These are phyloP conservation scores for Thryonomys swinderianus DNA, from an alignment of 2,113 vertebrate genomes.

Conservation along the genomic window DNA sequence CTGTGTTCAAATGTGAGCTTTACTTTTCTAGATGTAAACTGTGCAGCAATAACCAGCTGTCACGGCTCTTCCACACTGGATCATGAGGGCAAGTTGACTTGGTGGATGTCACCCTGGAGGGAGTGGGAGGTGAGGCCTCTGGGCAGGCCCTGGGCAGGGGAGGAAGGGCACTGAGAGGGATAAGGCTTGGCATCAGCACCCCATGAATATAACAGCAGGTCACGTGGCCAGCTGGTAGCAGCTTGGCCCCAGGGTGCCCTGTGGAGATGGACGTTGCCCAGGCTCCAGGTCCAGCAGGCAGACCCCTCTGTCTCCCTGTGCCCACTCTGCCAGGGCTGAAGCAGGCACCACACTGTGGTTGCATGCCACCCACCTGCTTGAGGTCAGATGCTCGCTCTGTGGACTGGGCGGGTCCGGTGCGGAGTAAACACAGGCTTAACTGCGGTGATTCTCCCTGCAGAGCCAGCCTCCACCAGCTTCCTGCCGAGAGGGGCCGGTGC, in stretches of 20 bases:
- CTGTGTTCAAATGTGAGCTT: neutral
- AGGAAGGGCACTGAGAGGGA: neutral
- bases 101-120: neutral
- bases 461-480: conserved; percentile 59
- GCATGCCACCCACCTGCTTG: rapidly evolving
- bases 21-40: neutral
- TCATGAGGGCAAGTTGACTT: neutral
- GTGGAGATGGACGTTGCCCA: neutral
- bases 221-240: neutral
- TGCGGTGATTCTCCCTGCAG: neutral
- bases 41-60: neutral
- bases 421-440: conserved; percentile 41
- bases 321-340: too few species aligned
- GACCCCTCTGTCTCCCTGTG: neutral
- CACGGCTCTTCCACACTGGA: neutral
- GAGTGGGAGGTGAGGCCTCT: neutral
- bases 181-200: neutral
- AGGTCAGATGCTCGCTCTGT: neutral
- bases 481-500: neutral
- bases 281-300: neutral
- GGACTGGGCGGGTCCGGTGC: neutral
- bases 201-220: neutral
- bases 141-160: neutral
- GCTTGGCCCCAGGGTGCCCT: neutral
- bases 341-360: neutral